Evolutionary conservation across 1,140 invertebrate species (phyloP).

Genomic region (Sarcophaga peregrina): DNA sequence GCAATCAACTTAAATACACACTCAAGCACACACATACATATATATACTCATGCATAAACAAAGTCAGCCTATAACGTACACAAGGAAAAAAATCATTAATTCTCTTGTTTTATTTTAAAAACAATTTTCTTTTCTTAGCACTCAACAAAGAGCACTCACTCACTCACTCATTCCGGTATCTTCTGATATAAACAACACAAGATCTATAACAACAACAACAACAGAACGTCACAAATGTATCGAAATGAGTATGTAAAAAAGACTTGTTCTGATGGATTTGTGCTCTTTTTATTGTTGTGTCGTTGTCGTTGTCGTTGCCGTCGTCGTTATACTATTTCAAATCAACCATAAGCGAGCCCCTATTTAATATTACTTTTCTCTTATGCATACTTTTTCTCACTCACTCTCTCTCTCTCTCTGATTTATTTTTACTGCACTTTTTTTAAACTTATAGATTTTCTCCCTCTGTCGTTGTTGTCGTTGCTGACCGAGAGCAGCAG

Average conservation of each 20-base stretch:
- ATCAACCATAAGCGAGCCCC: slow-evolving; percentile 16
- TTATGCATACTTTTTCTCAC: background rate
- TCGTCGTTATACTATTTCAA: background rate
- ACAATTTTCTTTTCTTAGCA: background rate
- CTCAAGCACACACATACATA: background rate
- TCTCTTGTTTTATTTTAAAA: background rate
- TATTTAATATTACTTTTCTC: background rate
- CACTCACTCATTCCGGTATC: background rate
- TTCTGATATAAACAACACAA: background rate
- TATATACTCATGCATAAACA: too few species aligned
- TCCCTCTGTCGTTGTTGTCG: slow-evolving; percentile 54
- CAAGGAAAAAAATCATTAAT: slow-evolving; percentile 1
- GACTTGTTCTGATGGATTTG: background rate
- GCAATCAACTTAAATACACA: slow-evolving; percentile 9
- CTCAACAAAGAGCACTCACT: slow-evolving; percentile 2
- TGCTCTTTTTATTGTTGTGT: background rate
- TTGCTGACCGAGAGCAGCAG: slow-evolving; percentile 38
- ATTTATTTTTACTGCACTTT: background rate
- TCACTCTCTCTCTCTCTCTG: too few species aligned
- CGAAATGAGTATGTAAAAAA: background rate
- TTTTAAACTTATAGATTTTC: background rate
- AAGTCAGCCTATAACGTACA: background rate
- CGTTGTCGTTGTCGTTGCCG: background rate
- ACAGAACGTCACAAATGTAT: too few species aligned
- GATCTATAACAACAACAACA: background rate